Base-by-base conservation (phyloP, 2,113 vertebrate genomes). In the Pycnonotus jocosus region DNA sequence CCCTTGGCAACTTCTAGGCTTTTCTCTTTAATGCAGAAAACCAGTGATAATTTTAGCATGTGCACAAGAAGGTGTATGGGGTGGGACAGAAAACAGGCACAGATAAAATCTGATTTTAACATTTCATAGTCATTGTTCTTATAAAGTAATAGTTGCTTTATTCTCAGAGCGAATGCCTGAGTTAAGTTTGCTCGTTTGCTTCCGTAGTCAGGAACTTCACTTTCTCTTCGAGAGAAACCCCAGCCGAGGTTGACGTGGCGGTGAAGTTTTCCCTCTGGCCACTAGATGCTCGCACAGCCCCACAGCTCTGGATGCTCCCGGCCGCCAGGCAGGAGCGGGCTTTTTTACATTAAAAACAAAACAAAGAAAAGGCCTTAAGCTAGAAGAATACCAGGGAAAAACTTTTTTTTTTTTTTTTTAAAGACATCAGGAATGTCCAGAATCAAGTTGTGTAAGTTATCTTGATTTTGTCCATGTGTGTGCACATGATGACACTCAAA, bases 221-320 rank as follows among this genome's bases (percentile, higher is more conserved):
- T 35, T 40, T 38, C 42, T 28, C 22, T 38, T 25, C 4, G 35
- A 37, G 30, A 17, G 48, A 50, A 69, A 5, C 4, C 13, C 40
- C 48, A 4, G 66, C 27, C 6, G 25, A 27, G 20, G 37, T 1
- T 27, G 35, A 57, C 27, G 42, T 27, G 35, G 4, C 4, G 12
- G 9, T 72, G 86, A 69, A 93, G n/a, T 91, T 92, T 95, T 20
- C 54, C 47, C 40, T 56, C 22, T 38, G 91, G 58, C 94, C 95
- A 65, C 93, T 86, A 93, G 96, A 69, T 89, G 95, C 51, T 71
- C 22, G 7, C 35, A 83, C 48, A 77, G 54, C 35, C 12, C 40
- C 42, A 14, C 12, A 13, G 53, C 12, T 54, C 18, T 23, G 47
- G 21, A 12, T 35, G 11, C 15, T 47, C 45, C 12, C 6, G 11